Conservation (phyloP, 2,888 invertebrate genomes). For the Platerodrilus igneus region DNA sequence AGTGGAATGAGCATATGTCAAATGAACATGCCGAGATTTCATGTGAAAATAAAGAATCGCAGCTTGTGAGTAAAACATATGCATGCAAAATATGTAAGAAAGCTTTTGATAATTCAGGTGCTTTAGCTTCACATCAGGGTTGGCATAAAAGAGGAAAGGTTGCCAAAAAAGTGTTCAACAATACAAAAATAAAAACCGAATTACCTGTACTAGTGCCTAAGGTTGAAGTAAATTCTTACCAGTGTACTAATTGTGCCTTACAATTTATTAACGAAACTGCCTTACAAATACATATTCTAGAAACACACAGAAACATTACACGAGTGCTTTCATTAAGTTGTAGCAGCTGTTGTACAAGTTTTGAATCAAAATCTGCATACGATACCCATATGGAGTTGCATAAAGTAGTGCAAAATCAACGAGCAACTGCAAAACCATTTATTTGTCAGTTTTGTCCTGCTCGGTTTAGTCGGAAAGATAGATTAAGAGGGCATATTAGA, state of each 20-base stretch:
- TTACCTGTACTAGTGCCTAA: too few relatives aligned
- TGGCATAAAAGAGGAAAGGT: conserved; percentile 57
- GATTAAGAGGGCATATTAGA: conserved; percentile 60
- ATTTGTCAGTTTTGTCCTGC: conserved; percentile 61
- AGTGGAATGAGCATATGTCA: conserved; percentile 40
- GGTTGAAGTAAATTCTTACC: conserved; percentile 34
- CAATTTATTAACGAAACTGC: conserved; percentile 41
- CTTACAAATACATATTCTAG: conserved; percentile 43
- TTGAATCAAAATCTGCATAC: conserved; percentile 57
- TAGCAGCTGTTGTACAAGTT: conserved; percentile 58
- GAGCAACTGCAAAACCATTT: conserved; percentile 27
- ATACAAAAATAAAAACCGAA: too few relatives aligned
- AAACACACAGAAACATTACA: conserved; percentile 42
- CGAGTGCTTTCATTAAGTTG: conserved; percentile 46
- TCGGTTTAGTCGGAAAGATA: conserved; percentile 59
- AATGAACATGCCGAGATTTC: conserved; percentile 34
- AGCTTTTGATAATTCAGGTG: conserved; percentile 55
- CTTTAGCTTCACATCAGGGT: conserved; percentile 59
- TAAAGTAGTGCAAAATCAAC: conserved; percentile 44
- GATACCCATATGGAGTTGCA: conserved; percentile 55
- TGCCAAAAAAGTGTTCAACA: conserved; percentile 34
- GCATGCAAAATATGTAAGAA: conserved; percentile 63
- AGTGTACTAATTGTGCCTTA: conserved; percentile 37
- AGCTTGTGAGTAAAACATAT: conserved; percentile 36
- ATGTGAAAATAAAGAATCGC: conserved; percentile 20